Base-by-base conservation (phyloP, 2,113 vertebrate genomes). In the Mohoua ochrocephala region DNA sequence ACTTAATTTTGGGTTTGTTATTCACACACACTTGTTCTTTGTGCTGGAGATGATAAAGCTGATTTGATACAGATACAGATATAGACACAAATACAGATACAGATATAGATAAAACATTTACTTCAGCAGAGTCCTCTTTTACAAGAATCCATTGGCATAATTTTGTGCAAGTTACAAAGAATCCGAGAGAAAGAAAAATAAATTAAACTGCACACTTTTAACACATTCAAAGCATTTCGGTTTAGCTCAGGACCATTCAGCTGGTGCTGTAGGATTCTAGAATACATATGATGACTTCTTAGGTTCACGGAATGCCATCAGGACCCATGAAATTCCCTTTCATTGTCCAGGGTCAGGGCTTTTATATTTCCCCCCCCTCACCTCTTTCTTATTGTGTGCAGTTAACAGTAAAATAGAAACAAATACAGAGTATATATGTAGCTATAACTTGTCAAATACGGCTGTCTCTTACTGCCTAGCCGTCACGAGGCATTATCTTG, bases 391-490 rank as follows among this genome's bases (percentile, higher is more conserved):
- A 64, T 26, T 75, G 13, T 45, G 6, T 67, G 11, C 39, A 30
- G 21, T 59, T 83, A 73, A 61, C 35, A 73, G 41, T 33, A 85
- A 85, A 93, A 83, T 39, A 61, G 53, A 76, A 63, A 67, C 19
- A 86, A 95, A 86, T 76, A 61, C 11, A 74, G 75, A 88, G 12
- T 45, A 52, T 79, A 71, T 41, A 41, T 37, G 37, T 80, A 87
- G 84, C 61, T 75, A 31, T 74, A 87, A 75, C 49, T 91, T 91
- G 74, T 93, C 76, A 82, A 53, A 69, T 86, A 80, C 33, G 24
- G 42, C 54, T 77, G 20, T 67, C 41, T 75, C 49, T 88, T 65
- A 80, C 76, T 79, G 78, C 81, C 31, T 89, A 47, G 45, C 54
- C 91, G 89, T 52, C 91, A 89, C 2, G 2, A 89, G n/a, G 52